Conservation (phyloP, 2,113 vertebrate species). For the Microcebus lehilahytsara region DNA sequence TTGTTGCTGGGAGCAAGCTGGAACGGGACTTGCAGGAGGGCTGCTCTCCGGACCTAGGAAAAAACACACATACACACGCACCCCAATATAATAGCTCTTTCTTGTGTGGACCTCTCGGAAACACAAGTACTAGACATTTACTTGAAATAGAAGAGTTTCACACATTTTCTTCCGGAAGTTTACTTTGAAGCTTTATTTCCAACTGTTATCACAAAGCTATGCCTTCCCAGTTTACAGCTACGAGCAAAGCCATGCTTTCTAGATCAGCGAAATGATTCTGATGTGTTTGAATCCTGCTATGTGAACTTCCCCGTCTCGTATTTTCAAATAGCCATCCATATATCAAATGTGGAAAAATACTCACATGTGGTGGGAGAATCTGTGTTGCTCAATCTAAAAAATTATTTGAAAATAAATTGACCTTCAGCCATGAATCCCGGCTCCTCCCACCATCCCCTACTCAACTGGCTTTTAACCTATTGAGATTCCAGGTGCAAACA, state of each 20-base stretch:
- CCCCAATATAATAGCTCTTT: constrained; percentile 60
- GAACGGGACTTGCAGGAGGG: constrained; percentile 92
- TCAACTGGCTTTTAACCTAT: neutral
- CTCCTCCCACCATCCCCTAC: constrained; percentile 26
- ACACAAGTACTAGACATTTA: neutral
- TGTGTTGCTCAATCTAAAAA: constrained; percentile 77
- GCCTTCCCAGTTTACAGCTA: constrained; percentile 56
- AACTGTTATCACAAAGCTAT: constrained; percentile 45
- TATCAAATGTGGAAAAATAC: constrained; percentile 72
- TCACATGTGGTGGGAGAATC: constrained; percentile 72
- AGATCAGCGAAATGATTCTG: neutral
- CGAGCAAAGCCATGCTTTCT: constrained; percentile 66
- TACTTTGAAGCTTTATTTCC: constrained; percentile 39
- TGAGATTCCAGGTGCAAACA: neutral
- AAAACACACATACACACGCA: constrained; percentile 68
- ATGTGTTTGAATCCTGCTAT: neutral
- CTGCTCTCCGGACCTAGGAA: constrained; percentile 97
- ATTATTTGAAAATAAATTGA: constrained; percentile 76
- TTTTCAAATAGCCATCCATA: constrained; percentile 51
- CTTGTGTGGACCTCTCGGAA: neutral
- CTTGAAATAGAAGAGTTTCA: neutral
- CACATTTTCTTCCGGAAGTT: constrained; percentile 39
- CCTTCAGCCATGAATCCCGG: constrained; percentile 53
- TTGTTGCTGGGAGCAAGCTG: constrained; percentile 96
- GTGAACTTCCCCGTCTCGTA: constrained; percentile 27